These are phyloP conservation scores for Boleophthalmus pectinirostris DNA, from an alignment of 2,113 vertebrate species.

Conservation along the genomic window DNA sequence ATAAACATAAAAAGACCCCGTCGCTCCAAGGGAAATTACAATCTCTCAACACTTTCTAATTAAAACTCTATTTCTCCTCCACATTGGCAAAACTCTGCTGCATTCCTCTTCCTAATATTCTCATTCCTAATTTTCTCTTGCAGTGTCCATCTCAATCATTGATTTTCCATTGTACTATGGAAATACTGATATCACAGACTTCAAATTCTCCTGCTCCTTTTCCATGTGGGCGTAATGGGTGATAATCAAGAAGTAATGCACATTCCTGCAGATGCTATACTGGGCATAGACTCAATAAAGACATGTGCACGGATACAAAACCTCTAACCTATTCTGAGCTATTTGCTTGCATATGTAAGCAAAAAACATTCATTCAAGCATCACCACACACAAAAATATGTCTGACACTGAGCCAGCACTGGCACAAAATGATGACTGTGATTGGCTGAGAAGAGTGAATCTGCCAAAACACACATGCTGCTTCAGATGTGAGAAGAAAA, in stretches of 20 bases:
- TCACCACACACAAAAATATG: slow-evolving; percentile 15
- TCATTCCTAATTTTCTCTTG: slow-evolving; percentile 53
- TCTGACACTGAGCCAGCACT: slow-evolving; percentile 36
- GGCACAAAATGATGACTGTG: slow-evolving; percentile 29
- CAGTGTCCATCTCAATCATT: slow-evolving; percentile 27
- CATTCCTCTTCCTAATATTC: slow-evolving; percentile 46
- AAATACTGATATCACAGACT: slow-evolving; percentile 51
- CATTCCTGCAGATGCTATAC: slow-evolving; percentile 23
- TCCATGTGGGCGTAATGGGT: slow-evolving; percentile 34
- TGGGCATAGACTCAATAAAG: slow-evolving; percentile 44
- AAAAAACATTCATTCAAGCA: slow-evolving; percentile 55
- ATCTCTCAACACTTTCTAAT: slow-evolving; percentile 73
- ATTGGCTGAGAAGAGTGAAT: slow-evolving; percentile 37
- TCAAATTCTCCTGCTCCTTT: slow-evolving; percentile 26
- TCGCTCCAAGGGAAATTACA: slow-evolving; percentile 67
- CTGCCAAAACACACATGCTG: slow-evolving; percentile 22
- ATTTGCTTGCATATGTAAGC: slow-evolving; percentile 44
- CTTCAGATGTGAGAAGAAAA: slow-evolving; percentile 30
- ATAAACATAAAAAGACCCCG: slow-evolving; percentile 67
- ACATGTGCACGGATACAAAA: slow-evolving; percentile 33
- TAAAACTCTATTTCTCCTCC: slow-evolving; percentile 57
- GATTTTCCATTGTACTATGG: slow-evolving; percentile 42
- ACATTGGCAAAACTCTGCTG: slow-evolving; percentile 48
- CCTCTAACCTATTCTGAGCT: slow-evolving; percentile 26
- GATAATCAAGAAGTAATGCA: slow-evolving; percentile 36